phyloP scores from a whole-genome alignment of 2,797 vertebrate species.

The Hapalemur alaotrensis region DNA sequence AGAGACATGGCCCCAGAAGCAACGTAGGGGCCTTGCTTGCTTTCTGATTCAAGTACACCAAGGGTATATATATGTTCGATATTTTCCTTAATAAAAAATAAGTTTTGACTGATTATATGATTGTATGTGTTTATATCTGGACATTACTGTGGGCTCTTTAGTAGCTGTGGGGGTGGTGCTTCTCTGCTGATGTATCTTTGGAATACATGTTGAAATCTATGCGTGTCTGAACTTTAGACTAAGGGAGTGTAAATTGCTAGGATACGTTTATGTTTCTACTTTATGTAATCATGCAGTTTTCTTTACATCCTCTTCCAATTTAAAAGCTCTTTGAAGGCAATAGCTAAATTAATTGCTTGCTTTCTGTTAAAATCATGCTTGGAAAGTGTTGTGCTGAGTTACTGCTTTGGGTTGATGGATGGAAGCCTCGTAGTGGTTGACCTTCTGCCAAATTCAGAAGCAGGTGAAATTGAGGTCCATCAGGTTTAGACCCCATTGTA shows the following conservation, averaged over 20 bases:
- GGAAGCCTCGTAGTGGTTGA: background rate
- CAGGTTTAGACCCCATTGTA: background rate
- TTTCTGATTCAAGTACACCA: background rate
- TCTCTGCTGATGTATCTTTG: background rate
- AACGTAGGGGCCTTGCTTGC: background rate
- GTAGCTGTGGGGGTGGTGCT: background rate
- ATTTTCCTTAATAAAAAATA: background rate
- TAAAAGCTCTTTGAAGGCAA: background rate
- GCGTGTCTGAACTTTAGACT: background rate
- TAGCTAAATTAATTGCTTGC: background rate
- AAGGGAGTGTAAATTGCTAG: background rate
- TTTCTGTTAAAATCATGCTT: background rate
- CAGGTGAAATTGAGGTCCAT: background rate
- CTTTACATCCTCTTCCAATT: background rate
- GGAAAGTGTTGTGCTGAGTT: background rate
- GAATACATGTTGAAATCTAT: background rate
- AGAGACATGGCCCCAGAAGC: background rate
- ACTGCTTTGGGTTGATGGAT: background rate
- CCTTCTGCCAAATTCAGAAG: background rate
- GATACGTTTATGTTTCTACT: background rate
- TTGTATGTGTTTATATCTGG: background rate
- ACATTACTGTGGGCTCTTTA: too few species aligned
- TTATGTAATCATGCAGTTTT: background rate
- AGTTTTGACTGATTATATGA: background rate
- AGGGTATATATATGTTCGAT: rapidly evolving